A percentile compares a stretch with the other conserved stretches of the same genome.
phyloP scores from a whole-genome alignment of 2,113 vertebrate species.

The Seriola aureovittata region DNA sequence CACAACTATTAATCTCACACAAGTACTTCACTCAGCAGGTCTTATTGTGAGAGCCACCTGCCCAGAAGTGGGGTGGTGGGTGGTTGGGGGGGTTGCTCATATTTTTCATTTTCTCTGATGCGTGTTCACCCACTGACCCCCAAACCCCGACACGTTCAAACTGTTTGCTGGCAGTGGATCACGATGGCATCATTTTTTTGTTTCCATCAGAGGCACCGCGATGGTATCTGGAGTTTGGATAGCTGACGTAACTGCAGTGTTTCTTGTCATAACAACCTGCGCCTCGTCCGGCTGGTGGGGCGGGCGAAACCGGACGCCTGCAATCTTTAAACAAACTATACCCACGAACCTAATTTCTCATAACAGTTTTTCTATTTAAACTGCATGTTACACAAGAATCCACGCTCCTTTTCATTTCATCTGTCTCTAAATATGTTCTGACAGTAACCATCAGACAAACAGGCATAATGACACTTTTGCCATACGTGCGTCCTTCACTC shows the following conservation, averaged over 20 bases:
- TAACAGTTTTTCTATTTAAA: no score
- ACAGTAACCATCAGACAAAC: neutral
- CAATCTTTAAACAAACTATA: conserved; percentile 10
- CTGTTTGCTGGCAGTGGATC: conserved; percentile 9
- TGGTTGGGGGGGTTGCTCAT: neutral
- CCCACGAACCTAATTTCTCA: no score
- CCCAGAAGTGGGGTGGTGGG: conserved; percentile 36
- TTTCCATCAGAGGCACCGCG: conserved; percentile 8
- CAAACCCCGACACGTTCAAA: conserved; percentile 1
- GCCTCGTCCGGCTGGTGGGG: conserved; percentile 19
- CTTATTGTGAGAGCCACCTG: conserved; percentile 82
- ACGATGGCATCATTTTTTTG: neutral
- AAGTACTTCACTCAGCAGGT: conserved; percentile 82
- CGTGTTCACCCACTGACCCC: conserved; percentile 11
- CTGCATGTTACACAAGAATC: neutral
- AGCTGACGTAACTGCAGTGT: conserved; percentile 51
- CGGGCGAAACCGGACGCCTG: conserved; percentile 26
- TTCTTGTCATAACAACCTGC: conserved; percentile 58
- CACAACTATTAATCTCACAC: conserved; percentile 82
- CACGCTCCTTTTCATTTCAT: neutral
- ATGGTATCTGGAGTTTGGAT: conserved; percentile 26
- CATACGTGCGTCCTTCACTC: neutral
- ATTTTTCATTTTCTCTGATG: conserved; percentile 12
- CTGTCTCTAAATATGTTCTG: neutral
- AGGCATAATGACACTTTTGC: neutral